Base-by-base conservation (phyloP, 2,113 vertebrate species). In the Sigmodon hispidus region DNA sequence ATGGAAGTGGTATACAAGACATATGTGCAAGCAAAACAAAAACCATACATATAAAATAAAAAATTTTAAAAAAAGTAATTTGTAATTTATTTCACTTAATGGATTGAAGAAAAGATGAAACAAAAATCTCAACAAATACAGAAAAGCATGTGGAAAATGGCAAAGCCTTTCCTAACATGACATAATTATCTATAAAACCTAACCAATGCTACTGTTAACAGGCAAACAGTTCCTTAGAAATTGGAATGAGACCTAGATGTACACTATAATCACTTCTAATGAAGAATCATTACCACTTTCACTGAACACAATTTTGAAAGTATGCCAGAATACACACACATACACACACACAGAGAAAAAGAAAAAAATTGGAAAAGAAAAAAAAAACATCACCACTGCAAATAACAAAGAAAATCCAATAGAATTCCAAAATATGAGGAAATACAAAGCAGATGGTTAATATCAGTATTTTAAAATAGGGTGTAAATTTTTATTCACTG, bases 401-500 rank as follows among this genome's bases (percentile, higher is more conserved):
- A 96, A 90, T 75, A 13, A 84, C 21, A 92, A n/a, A n/a, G 93
- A 83, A 3, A 36, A 88, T 92, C 79, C 57, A 7, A 79, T 52
- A 7, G 43, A 69, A 12, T 50, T 86, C 31, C 36, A 73, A 43
- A 73, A 59, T 21, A 57, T 21, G 11, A 75, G 26, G 31, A 48
- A 3, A 85, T 95, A 72, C 67, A 34, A 70, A 87, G 15, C 48
- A 17, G 61, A 77, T 91, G 2, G 8, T 73, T 97, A 93, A 95
- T 36, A 9, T 85, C 50, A 93, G 59, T 52, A 73, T 29, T 36
- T 52, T 79, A 55, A 48, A 36, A 87, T 75, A 87, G 55, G 36
- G 69, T 90, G 59, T 92, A 70, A 72, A 77, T 90, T 87, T 90
- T 61, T 91, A 85, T 70, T 91, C 89, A 91, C 10, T 73, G 93